Percentiles rank a stretch among this genome's conserved stretches.
Evolutionary conservation across 2,113 vertebrate genomes (phyloP).

Genomic region (Tangachromis dhanisi): DNA sequence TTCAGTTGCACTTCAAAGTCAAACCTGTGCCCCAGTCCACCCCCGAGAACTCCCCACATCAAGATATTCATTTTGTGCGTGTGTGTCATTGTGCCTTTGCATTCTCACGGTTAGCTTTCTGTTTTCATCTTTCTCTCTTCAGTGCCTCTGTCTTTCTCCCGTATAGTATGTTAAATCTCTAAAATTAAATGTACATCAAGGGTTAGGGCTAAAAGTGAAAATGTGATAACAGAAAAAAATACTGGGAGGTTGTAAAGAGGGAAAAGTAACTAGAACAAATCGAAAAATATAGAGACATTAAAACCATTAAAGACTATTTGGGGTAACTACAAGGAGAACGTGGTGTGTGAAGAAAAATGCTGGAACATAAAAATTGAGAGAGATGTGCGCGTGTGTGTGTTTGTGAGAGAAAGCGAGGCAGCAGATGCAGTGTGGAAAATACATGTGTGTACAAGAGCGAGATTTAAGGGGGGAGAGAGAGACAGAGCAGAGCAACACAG

Average conservation of each 20-base stretch:
- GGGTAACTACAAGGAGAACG: not conserved
- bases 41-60: not conserved
- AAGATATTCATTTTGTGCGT: not conserved
- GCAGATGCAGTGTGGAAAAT: not conserved
- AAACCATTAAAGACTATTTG: not conserved
- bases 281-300: not conserved
- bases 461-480: slow-evolving; percentile 17
- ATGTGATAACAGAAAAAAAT: not conserved
- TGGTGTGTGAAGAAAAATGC: not conserved
- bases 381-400: not conserved
- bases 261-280: not conserved
- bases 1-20: slow-evolving; percentile 46
- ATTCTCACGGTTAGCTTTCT: not conserved
- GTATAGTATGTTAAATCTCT: not conserved
- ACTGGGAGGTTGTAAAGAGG: not conserved
- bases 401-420: not conserved
- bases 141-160: not conserved
- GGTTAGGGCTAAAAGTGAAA: not conserved
- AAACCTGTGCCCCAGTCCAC: not conserved
- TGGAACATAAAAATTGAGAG: not conserved
- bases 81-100: not conserved
- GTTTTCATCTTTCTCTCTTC: not conserved
- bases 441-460: slow-evolving; percentile 25
- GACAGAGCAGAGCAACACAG: slow-evolving; percentile 15
- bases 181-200: not conserved